These are phyloP conservation scores for Siniperca obscura DNA, from an alignment of 2,797 vertebrate species.

Conservation along the genomic window DNA sequence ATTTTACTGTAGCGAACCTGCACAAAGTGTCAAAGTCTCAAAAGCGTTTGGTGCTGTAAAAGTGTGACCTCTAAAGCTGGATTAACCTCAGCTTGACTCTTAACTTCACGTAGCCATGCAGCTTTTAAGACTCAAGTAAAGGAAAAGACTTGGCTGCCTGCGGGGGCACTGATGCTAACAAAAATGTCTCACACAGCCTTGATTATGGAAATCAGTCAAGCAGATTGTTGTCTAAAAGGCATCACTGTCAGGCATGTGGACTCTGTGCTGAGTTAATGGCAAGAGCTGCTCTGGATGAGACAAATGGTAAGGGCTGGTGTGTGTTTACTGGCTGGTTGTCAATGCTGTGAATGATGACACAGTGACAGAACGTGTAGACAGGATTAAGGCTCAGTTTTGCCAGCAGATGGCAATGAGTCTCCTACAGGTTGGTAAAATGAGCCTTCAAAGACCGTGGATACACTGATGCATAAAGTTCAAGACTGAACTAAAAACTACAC, in stretches of 20 bases:
- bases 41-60: slow-evolving; percentile 1
- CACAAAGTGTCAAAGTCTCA: slow-evolving; percentile 30
- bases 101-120: slow-evolving; percentile 18
- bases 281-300: slow-evolving; percentile 15
- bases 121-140: slow-evolving; percentile 25
- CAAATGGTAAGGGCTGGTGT: not conserved
- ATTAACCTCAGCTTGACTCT: slow-evolving; percentile 60
- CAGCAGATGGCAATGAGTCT: slow-evolving; percentile 79
- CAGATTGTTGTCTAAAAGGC: slow-evolving; percentile 17
- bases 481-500: not conserved
- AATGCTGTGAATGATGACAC: slow-evolving; percentile 19
- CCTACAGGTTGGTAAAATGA: slow-evolving; percentile 46
- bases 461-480: not conserved
- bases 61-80: slow-evolving; percentile 50
- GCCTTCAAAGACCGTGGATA: slow-evolving; percentile 10
- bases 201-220: slow-evolving; percentile 23
- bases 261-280: slow-evolving; percentile 7
- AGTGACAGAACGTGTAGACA: slow-evolving; percentile 19
- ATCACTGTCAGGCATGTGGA: not conserved
- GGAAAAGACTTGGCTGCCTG: not conserved
- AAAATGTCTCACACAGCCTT: slow-evolving; percentile 4
- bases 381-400: slow-evolving; percentile 49
- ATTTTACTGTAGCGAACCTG: slow-evolving; percentile 47
- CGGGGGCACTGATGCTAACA: not conserved
- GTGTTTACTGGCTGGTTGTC: slow-evolving; percentile 5